Evolutionary conservation across 2,888 invertebrate species (phyloP), one percentile per base, ranked within the genome.

Genomic region (Pasiphila rectangulata): DNA sequence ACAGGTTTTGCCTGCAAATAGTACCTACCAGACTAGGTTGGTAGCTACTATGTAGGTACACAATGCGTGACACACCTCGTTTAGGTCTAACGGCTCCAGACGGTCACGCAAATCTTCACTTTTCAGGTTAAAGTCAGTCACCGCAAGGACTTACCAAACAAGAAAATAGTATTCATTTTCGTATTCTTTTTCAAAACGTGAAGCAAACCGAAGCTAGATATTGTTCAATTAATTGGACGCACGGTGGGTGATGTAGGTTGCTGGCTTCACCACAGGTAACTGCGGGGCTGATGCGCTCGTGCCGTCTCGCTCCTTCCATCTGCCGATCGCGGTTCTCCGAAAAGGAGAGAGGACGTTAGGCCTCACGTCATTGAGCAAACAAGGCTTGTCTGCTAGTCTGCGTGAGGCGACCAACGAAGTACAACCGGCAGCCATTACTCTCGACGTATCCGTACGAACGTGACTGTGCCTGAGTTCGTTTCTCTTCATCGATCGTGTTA

Each of bases 331-430:
- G 13, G 9, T 34, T 42, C 15, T 36, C 27, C 53, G 75, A 82
- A 56, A 67, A 71, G 65, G 81, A 76, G 56, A 52, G 70, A 57
- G 46, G 55, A 60, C 58, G 59, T 63, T 59, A 71, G 52, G 67
- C 64, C 70, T 77, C 76, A 75, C 83, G 78, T 79, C 83, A 76
- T 74, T 73, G 72, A 79, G 75, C 81, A 87, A 87, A 86, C 87
- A 86, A 81, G 83, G 78, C 80, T 79, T 74, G 84, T 80, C 82
- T 83, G 84, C 80, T 83, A 86, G 80, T 79, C 76, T 75, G 73
- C 69, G 75, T 77, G 79, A 76, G 79, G 80, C 79, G 75, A 77
- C 79, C 79, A 79, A 79, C 77, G 69, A 74, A 36, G 36, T 36
- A 71, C 78, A 77, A 67, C 62, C 63, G 79, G 78, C 86, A 45